Conservation (phyloP, 2,888 invertebrate species). For the Drosophila peninsularis region DNA sequence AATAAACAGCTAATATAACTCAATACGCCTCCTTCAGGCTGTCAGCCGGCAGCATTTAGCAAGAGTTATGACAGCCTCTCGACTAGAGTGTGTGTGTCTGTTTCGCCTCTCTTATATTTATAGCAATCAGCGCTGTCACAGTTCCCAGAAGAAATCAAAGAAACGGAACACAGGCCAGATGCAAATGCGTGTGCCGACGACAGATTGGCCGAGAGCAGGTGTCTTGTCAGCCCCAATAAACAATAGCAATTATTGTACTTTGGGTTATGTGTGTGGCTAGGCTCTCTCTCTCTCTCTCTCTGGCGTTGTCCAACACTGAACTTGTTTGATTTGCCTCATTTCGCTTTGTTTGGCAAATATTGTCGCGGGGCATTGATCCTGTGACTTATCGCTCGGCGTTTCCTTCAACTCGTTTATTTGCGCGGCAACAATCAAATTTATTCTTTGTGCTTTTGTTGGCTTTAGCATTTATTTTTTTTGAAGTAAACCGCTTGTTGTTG, state of each 20-base stretch:
- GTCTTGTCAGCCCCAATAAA: conserved; percentile 36
- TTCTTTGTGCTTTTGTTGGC: conserved; percentile 50
- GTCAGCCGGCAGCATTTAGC: conserved; percentile 53
- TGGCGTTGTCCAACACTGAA: conserved; percentile 21
- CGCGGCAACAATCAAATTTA: conserved; percentile 60
- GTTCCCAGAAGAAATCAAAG: conserved; percentile 7
- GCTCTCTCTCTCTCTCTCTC: too few relatives aligned
- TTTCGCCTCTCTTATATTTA: conserved; percentile 45
- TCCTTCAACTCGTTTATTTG: conserved; percentile 30
- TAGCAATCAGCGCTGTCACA: conserved; percentile 55
- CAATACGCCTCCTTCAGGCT: conserved; percentile 54
- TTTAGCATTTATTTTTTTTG: conserved; percentile 34
- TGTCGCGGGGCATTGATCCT: conserved; percentile 46
- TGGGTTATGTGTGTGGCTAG: not conserved
- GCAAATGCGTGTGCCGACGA: conserved; percentile 29
- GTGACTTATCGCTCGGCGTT: conserved; percentile 41
- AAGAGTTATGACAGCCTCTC: conserved; percentile 46
- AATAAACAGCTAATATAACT: conserved; percentile 63
- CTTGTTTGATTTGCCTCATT: not conserved
- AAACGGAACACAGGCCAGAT: conserved; percentile 16
- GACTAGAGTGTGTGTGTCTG: not conserved
- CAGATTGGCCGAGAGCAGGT: conserved; percentile 35
- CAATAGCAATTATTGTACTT: conserved; percentile 52
- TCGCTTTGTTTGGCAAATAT: conserved; percentile 7
- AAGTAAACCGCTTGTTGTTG: conserved; percentile 54